phyloP scores from a whole-genome alignment of 2,113 vertebrate genomes.

The Thomomys bottae region DNA sequence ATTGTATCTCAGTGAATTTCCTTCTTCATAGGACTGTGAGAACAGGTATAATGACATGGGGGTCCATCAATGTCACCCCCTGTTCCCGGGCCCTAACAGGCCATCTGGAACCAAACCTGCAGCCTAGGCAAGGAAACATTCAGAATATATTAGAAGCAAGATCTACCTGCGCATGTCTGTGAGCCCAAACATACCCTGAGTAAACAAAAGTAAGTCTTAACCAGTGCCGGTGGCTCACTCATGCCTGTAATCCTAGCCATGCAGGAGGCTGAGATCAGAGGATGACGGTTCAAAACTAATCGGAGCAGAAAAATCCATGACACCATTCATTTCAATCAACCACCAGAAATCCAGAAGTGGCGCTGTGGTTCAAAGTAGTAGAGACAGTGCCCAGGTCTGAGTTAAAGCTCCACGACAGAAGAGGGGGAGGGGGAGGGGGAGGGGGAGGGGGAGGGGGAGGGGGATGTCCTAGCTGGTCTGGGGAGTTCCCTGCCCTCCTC shows the following conservation, averaged over 20 bases:
- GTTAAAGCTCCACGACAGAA: too few species aligned
- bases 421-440: too few species aligned
- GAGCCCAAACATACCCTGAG: neutral
- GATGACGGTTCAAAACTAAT: too few species aligned
- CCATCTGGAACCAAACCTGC: neutral
- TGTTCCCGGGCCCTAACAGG: neutral
- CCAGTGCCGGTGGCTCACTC: too few species aligned
- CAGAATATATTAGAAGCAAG: neutral
- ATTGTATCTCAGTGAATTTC: neutral
- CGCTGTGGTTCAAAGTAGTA: too few species aligned
- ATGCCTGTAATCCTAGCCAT: too few species aligned
- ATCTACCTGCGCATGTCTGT: neutral
- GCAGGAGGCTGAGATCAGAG: too few species aligned
- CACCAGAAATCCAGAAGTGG: too few species aligned
- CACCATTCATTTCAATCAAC: too few species aligned
- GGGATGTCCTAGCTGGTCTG: neutral
- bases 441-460: too few species aligned
- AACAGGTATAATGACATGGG: neutral
- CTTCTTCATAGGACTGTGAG: slow-evolving; percentile 6
- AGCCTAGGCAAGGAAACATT: neutral
- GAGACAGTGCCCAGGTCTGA: too few species aligned
- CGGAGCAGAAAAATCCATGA: too few species aligned
- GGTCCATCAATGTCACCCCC: neutral
- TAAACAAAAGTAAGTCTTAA: neutral
- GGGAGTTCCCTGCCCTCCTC: neutral